Conservation (phyloP, 2,113 vertebrate genomes). For the Junco hyemalis region DNA sequence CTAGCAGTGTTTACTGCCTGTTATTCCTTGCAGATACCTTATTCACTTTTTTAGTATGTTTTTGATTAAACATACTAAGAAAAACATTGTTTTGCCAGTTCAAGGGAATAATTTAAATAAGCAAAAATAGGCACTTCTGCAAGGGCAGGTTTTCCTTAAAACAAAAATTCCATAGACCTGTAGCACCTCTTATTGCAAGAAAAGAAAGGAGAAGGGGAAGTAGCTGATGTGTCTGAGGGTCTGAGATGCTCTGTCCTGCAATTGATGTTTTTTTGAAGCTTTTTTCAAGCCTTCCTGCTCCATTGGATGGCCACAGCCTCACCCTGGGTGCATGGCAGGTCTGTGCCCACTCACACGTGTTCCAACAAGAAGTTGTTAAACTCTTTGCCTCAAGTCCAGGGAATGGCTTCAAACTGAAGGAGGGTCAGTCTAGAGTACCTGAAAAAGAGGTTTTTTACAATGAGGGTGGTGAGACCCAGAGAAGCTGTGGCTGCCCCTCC, state of each 20-base stretch:
- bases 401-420: neutral
- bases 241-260: neutral
- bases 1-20: neutral
- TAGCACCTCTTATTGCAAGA: neutral
- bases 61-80: neutral
- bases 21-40: neutral
- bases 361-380: neutral
- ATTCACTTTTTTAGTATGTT: neutral
- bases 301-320: neutral
- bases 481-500: neutral
- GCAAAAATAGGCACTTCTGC: neutral
- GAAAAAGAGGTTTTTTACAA: neutral
- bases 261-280: neutral
- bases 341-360: rapidly evolving
- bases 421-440: neutral
- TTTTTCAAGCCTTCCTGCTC: neutral
- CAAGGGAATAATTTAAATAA: neutral
- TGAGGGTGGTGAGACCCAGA: neutral
- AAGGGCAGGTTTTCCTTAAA: neutral
- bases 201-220: neutral
- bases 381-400: neutral
- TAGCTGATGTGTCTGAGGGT: neutral
- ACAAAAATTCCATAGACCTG: neutral
- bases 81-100: neutral
- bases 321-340: rapidly evolving